Percentiles rank a stretch among this genome's conserved stretches.
These are phyloP conservation scores for Oligia strigilis DNA, from an alignment of 2,888 invertebrate species.

Conservation along the genomic window DNA sequence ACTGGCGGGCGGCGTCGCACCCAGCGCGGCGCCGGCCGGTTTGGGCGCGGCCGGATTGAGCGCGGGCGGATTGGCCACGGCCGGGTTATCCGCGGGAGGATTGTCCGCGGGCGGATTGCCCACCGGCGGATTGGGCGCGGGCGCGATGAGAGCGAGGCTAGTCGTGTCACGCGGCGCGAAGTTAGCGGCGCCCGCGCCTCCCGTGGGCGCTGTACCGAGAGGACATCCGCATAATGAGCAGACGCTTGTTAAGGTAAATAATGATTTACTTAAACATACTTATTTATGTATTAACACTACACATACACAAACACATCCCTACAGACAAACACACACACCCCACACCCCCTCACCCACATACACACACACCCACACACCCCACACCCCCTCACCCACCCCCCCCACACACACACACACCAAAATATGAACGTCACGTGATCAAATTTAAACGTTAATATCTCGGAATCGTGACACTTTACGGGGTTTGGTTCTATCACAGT, in stretches of 20 bases:
- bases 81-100: conserved; percentile 6
- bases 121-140: conserved; percentile 11
- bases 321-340: too few relatives aligned
- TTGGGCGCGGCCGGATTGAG: not conserved
- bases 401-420: too few relatives aligned
- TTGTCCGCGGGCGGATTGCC: not conserved
- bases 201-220: conserved; percentile 38
- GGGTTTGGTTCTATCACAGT: too few relatives aligned
- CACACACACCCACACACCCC: too few relatives aligned
- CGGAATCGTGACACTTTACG: too few relatives aligned
- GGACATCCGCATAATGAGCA: conserved; percentile 77
- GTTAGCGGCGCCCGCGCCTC: conserved; percentile 59
- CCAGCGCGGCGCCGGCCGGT: not conserved
- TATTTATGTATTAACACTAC: too few relatives aligned
- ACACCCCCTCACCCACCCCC: too few relatives aligned
- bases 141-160: conserved; percentile 54
- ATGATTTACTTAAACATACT: too few relatives aligned
- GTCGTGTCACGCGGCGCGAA: conserved; percentile 66
- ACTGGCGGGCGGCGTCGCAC: conserved; percentile 12
- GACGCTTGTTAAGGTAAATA: conserved; percentile 84
- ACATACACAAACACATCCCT: too few relatives aligned
- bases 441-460: too few relatives aligned
- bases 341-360: too few relatives aligned
- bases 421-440: too few relatives aligned
- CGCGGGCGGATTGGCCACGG: conserved; percentile 36